Percentiles rank a stretch among this genome's conserved stretches.
These are phyloP conservation scores for Oncorhynchus gorbuscha DNA, from an alignment of 2,113 vertebrate genomes.

Conservation along the genomic window DNA sequence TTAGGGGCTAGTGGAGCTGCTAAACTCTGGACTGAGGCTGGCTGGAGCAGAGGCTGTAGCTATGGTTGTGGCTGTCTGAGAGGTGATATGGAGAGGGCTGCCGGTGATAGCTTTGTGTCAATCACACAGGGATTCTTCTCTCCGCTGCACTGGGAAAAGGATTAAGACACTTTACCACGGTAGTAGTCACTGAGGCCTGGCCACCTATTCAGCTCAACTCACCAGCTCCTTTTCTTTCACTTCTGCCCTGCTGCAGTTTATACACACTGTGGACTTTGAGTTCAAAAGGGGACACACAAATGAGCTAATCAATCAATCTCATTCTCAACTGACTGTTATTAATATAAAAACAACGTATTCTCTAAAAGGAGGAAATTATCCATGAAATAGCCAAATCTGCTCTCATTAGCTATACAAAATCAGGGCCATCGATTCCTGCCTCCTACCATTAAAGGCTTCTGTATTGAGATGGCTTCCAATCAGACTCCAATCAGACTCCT, in stretches of 20 bases:
- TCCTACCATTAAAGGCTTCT: neutral
- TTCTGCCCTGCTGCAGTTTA: too few species aligned
- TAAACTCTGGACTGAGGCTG: neutral
- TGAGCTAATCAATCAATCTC: neutral
- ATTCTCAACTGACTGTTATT: neutral
- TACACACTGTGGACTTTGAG: neutral
- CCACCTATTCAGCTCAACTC: slow-evolving; percentile 18
- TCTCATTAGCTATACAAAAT: neutral
- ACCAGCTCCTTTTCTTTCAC: neutral
- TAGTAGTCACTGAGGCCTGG: slow-evolving; percentile 63
- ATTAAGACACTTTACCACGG: slow-evolving; percentile 71
- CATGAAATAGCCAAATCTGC: neutral
- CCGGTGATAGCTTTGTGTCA: slow-evolving; percentile 50
- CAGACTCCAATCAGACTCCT: neutral
- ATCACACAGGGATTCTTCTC: slow-evolving; percentile 64
- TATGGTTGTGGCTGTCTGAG: slow-evolving; percentile 19
- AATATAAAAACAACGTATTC: neutral
- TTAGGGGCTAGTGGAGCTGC: neutral
- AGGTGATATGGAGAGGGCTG: slow-evolving; percentile 39
- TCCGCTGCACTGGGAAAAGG: slow-evolving; percentile 63
- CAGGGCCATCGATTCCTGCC: neutral
- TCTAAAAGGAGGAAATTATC: neutral
- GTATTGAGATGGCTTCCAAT: neutral
- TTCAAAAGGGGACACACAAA: neutral
- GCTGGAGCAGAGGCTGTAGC: neutral